Evolutionary conservation across 2,113 vertebrate species (phyloP).

Genomic region (Pica pica): DNA sequence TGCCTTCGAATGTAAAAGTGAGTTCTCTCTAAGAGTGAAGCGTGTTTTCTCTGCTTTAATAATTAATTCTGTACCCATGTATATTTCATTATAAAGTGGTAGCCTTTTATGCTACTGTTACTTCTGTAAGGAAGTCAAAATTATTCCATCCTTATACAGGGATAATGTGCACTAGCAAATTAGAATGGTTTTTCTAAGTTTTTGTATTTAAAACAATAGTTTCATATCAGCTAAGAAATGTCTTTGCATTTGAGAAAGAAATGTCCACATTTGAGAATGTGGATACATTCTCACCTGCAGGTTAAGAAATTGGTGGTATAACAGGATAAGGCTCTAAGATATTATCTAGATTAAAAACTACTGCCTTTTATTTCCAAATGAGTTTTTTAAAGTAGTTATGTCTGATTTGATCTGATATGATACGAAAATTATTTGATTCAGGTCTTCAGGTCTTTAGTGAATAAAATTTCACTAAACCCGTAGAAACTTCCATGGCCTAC

Average conservation of each 20-base stretch:
- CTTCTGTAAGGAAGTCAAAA: background rate
- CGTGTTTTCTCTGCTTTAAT: constrained; percentile 10
- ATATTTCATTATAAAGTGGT: background rate
- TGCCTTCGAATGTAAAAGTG: background rate
- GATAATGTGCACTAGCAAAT: background rate
- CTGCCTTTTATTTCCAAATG: background rate
- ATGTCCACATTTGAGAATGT: no score
- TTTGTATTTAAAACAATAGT: background rate
- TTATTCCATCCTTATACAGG: background rate
- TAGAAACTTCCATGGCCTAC: background rate
- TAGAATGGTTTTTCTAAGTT: background rate
- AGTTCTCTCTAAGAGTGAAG: background rate
- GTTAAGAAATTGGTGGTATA: background rate
- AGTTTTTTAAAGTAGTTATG: background rate
- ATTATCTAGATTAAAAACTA: background rate
- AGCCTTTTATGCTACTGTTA: background rate
- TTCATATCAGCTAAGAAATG: background rate
- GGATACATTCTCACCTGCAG: background rate
- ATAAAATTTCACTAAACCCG: background rate
- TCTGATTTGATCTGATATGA: background rate
- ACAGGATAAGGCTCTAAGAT: background rate
- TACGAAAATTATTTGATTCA: background rate
- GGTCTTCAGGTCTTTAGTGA: background rate
- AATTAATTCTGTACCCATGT: constrained; percentile 17
- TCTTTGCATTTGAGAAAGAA: no score